A percentile compares a stretch with the other conserved stretches of the same genome.
These are phyloP conservation scores for Diplogasteroides magnus DNA, from an alignment of 1,140 invertebrate genomes.

Conservation along the genomic window DNA sequence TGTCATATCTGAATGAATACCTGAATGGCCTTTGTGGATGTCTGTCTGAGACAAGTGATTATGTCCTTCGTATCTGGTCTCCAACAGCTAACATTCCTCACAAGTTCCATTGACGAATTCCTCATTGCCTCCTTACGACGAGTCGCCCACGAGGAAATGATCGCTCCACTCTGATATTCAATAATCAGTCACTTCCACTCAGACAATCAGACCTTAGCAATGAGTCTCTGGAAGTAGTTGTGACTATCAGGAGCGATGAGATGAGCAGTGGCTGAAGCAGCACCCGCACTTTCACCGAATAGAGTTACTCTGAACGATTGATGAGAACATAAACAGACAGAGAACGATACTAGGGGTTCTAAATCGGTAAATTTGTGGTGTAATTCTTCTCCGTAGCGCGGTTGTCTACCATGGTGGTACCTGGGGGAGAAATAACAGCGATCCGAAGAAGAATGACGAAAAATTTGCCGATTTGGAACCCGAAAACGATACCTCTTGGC, in stretches of 20 bases:
- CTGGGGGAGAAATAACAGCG: no score
- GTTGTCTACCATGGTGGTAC: no score
- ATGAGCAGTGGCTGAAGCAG: constrained; percentile 75
- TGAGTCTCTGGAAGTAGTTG: constrained; percentile 73
- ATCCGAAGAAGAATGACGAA: no score
- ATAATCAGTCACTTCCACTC: constrained; percentile 66
- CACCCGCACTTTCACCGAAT: constrained; percentile 68
- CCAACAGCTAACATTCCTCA: constrained; percentile 81
- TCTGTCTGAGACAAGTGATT: constrained; percentile 38
- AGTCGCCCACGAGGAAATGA: constrained; percentile 80
- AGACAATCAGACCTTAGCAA: constrained; percentile 38
- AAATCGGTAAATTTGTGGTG: no score
- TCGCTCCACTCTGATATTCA: constrained; percentile 87
- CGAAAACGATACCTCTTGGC: not conserved
- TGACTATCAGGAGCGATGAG: constrained; percentile 74
- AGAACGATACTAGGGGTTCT: no score
- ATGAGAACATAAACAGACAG: no score
- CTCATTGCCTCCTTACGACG: constrained; percentile 75
- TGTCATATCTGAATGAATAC: constrained; percentile 10
- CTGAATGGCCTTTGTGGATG: constrained; percentile 41
- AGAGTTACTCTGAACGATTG: constrained; percentile 55
- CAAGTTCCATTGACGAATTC: constrained; percentile 86
- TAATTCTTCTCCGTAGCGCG: no score
- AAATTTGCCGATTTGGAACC: no score
- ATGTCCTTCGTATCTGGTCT: constrained; percentile 83